Conservation (phyloP, 2,888 invertebrate genomes). For the Corbicula japonica region DNA sequence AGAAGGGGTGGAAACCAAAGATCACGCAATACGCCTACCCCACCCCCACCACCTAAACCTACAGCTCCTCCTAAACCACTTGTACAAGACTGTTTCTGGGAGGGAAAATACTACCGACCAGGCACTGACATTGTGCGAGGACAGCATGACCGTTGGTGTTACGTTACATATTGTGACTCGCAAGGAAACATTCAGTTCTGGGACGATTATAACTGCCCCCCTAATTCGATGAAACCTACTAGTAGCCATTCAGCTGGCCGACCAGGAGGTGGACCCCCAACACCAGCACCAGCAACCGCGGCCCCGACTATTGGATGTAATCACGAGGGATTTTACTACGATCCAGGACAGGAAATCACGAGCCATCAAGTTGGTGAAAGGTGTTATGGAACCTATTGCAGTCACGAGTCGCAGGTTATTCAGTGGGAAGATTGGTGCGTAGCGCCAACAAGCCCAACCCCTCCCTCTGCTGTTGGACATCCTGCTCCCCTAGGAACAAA, state of each 20-base stretch:
- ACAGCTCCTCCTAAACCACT: slow-evolving; percentile 21
- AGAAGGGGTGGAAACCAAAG: neutral
- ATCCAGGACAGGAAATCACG: slow-evolving; percentile 57
- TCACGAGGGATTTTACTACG: slow-evolving; percentile 49
- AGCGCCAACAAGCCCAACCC: slow-evolving; percentile 24
- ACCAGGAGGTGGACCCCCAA: slow-evolving; percentile 21
- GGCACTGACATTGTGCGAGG: slow-evolving; percentile 66
- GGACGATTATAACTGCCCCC: slow-evolving; percentile 66
- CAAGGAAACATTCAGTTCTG: slow-evolving; percentile 63
- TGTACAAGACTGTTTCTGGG: slow-evolving; percentile 62
- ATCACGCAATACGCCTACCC: neutral
- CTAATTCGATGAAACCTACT: slow-evolving; percentile 65
- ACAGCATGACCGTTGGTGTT: slow-evolving; percentile 66
- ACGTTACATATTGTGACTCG: slow-evolving; percentile 64
- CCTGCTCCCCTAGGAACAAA: slow-evolving; percentile 12
- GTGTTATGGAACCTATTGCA: slow-evolving; percentile 65
- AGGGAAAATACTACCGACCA: slow-evolving; percentile 55
- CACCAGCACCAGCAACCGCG: neutral
- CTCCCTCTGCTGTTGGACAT: no score
- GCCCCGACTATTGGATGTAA: slow-evolving; percentile 39
- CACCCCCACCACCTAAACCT: slow-evolving; percentile 23
- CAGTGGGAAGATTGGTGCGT: slow-evolving; percentile 66
- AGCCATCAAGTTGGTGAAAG: slow-evolving; percentile 52
- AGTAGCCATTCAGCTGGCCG: slow-evolving; percentile 53
- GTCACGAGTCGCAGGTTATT: slow-evolving; percentile 51